Conservation (phyloP, 2,888 invertebrate genomes). For the Drosophila histrio region DNA sequence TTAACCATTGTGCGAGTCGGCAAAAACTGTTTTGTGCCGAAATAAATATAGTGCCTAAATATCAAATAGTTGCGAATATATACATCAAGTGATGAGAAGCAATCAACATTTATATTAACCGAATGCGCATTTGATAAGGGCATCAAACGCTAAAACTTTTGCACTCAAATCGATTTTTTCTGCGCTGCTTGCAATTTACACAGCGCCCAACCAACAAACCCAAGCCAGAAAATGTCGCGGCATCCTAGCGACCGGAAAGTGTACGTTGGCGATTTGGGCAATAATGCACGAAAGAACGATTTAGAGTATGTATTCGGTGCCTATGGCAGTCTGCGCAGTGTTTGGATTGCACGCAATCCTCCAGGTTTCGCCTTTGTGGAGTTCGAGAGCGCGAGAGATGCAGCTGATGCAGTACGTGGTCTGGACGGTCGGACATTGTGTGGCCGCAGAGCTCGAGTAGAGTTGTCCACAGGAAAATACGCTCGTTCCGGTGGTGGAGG, state of each 20-base stretch:
- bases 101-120: constrained; percentile 33
- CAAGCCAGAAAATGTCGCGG: constrained; percentile 72
- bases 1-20: constrained; percentile 60
- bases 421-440: constrained; percentile 93
- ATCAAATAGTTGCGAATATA: constrained; percentile 34
- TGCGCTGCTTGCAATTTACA: constrained; percentile 60
- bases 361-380: constrained; percentile 98
- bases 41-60: constrained; percentile 64
- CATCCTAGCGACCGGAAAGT: constrained; percentile 94
- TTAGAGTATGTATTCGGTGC: constrained; percentile 96
- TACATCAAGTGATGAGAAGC: constrained; percentile 50
- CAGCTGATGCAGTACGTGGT: constrained; percentile 93
- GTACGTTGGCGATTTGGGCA: constrained; percentile 97
- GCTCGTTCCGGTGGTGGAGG: constrained; percentile 81
- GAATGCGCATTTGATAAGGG: constrained; percentile 32
- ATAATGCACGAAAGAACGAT: constrained; percentile 95
- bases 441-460: constrained; percentile 95
- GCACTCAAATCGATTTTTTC: constrained; percentile 72
- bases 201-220: constrained; percentile 51
- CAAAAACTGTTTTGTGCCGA: constrained; percentile 73
- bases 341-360: constrained; percentile 97
- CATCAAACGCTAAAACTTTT: constrained; percentile 44
- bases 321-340: constrained; percentile 95
- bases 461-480: constrained; percentile 94
- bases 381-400: constrained; percentile 95